These are phyloP conservation scores for Megaleporinus macrocephalus DNA, from an alignment of 2,113 vertebrate genomes.

Conservation along the genomic window DNA sequence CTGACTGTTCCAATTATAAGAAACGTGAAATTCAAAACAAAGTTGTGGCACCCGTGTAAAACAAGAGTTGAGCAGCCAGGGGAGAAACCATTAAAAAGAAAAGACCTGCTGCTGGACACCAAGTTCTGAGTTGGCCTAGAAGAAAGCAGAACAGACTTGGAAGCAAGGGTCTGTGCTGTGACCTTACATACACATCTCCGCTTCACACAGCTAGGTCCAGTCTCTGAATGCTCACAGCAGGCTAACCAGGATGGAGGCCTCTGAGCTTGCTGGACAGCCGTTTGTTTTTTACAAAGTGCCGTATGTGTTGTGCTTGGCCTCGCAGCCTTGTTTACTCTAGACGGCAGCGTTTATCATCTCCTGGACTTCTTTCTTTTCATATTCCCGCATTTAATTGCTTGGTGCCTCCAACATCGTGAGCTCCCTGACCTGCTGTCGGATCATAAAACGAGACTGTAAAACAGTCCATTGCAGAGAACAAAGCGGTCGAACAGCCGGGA, in stretches of 20 bases:
- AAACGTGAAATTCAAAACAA: constrained; percentile 67
- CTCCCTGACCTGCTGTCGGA: constrained; percentile 13
- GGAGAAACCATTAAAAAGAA: background rate
- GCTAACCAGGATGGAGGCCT: constrained; percentile 31
- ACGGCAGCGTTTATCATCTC: constrained; percentile 29
- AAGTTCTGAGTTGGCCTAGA: background rate
- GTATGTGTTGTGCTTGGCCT: constrained; percentile 37
- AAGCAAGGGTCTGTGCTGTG: background rate
- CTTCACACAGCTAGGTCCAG: background rate
- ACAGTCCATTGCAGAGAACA: constrained; percentile 35
- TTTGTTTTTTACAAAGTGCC: constrained; percentile 43
- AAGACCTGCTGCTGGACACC: background rate
- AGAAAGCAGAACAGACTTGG: background rate
- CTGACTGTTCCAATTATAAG: constrained; percentile 70
- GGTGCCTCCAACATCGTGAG: constrained; percentile 11
- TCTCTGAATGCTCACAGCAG: constrained; percentile 1
- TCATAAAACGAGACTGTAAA: constrained; percentile 45
- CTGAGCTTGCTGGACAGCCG: constrained; percentile 12
- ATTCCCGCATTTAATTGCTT: constrained; percentile 26
- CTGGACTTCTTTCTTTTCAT: constrained; percentile 18
- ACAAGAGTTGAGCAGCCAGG: background rate
- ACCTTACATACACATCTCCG: background rate
- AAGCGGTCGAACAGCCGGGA: constrained; percentile 5
- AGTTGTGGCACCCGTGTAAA: constrained; percentile 11
- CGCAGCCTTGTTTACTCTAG: constrained; percentile 39